A percentile compares a stretch with the other conserved stretches of the same genome.
These are phyloP conservation scores for Pilophorus perplexus DNA, from an alignment of 2,888 invertebrate species.

Conservation along the genomic window DNA sequence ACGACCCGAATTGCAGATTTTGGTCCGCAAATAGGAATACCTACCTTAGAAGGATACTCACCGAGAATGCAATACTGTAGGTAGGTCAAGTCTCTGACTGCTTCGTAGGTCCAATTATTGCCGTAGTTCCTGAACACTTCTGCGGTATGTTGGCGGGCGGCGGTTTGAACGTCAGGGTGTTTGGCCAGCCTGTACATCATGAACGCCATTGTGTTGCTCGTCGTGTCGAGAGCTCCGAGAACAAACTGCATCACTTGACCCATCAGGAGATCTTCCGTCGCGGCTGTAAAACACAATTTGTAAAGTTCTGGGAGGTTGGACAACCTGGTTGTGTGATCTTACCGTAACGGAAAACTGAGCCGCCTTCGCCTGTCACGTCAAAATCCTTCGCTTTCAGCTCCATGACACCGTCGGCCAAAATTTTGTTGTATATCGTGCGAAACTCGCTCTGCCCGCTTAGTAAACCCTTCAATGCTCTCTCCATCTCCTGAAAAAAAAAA, in stretches of 20 bases:
- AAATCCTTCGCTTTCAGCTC: constrained; percentile 13
- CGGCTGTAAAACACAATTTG: constrained; percentile 1
- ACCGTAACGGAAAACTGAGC: background rate
- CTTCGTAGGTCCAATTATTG: constrained; percentile 20
- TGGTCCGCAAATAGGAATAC: too few relatives aligned
- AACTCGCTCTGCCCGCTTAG: constrained; percentile 1
- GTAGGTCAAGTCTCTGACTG: constrained; percentile 10
- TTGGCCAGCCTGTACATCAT: constrained; percentile 9
- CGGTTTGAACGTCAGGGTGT: background rate
- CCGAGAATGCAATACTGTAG: constrained; percentile 10
- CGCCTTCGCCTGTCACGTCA: constrained; percentile 4
- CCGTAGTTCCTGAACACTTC: background rate
- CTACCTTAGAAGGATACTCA: too few relatives aligned
- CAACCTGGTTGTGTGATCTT: too few relatives aligned
- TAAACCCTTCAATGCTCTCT: background rate
- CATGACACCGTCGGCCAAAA: background rate
- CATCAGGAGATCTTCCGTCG: constrained; percentile 9
- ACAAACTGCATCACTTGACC: constrained; percentile 27
- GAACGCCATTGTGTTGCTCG: constrained; percentile 18
- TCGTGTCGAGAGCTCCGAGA: constrained; percentile 20
- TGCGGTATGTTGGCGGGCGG: background rate
- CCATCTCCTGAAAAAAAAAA: constrained; percentile 4
- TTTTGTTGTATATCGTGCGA: background rate
- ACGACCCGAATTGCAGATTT: too few relatives aligned
- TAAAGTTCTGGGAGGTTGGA: too few relatives aligned